Base-by-base conservation (phyloP, 2,797 vertebrate genomes). In the Sebastes oblongus region DNA sequence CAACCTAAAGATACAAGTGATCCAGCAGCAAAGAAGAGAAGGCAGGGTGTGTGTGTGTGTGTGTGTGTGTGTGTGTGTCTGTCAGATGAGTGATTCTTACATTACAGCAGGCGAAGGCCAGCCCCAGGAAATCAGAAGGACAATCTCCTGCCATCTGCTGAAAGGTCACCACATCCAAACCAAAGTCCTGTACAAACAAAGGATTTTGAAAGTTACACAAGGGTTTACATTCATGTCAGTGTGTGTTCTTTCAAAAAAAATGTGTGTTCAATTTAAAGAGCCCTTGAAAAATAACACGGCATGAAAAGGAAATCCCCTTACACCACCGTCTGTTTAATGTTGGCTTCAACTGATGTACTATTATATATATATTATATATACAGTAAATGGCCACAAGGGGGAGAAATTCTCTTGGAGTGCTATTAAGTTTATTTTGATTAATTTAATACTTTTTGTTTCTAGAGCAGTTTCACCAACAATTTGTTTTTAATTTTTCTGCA, bases 51-150 rank as follows among this genome's bases (percentile, higher is more conserved):
- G 12, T 54, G 66, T 56, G 14, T 30, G 30, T 62, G 25, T 25
- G 25, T 24, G 24, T 24, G 24, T 25, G 25, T 32, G 27, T 22
- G 24, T 24, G 24, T 24, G 24, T 24, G 24, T 24, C 3, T 24
- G 3, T 24, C 14, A 30, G 42, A n/a, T n/a, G 32, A 4, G 6
- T 18, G 6, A 32, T 20, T 68, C 98, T 95, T 95, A 99, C 98
- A 58, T 93, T 96, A 89, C 98, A 99, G 95, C 98, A 99, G 86
- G 95, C 90, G 42, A 99, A 94, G 20, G 98, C 96, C 73, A 99
- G 91, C 56, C 96, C 94, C 86, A 99, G 95, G 93, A 99, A 98
- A 46, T 95, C 86, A 0, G 90, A 69, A 0, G 98, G 98, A 84
- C 98, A 99, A 91, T 97, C 96, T 50, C 76, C 96, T 9, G 97